Conservation (phyloP, 2,888 invertebrate species). For the Sphaerophoria rueppellii region DNA sequence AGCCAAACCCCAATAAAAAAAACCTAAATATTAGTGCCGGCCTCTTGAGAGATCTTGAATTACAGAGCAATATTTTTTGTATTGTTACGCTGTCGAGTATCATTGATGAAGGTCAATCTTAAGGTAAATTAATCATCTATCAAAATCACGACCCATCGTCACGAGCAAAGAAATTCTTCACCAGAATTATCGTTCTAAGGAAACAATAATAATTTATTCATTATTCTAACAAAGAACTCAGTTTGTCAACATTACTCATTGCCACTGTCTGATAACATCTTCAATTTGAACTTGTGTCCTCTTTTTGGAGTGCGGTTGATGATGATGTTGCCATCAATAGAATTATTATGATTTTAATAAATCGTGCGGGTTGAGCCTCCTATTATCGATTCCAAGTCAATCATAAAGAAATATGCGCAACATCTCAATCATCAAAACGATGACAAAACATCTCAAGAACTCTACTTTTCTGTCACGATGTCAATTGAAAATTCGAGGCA, state of each 20-base stretch:
- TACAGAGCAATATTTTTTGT: background rate
- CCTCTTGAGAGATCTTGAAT: background rate
- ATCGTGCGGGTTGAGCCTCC: slow-evolving; percentile 62
- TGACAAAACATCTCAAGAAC: slow-evolving; percentile 51
- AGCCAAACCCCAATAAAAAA: background rate
- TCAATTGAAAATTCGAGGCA: slow-evolving; percentile 18
- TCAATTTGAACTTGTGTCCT: slow-evolving; percentile 10
- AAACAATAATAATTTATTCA: slow-evolving; percentile 17
- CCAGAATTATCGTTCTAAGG: background rate
- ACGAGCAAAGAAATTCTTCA: slow-evolving; percentile 19
- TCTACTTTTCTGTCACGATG: slow-evolving; percentile 52
- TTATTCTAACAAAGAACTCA: slow-evolving; percentile 15
- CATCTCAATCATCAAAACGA: slow-evolving; percentile 57
- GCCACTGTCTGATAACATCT: slow-evolving; percentile 33
- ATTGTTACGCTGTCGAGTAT: background rate
- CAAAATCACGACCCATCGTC: slow-evolving; percentile 31
- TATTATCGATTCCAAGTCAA: slow-evolving; percentile 37
- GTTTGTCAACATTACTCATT: slow-evolving; percentile 33
- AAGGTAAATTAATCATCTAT: background rate
- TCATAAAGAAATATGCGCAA: slow-evolving; percentile 47
- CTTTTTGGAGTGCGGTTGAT: slow-evolving; percentile 13
- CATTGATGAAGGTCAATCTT: slow-evolving; percentile 20
- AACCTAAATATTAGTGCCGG: background rate
- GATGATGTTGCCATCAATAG: background rate
- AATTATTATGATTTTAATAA: slow-evolving; percentile 62